Base-by-base conservation (phyloP, 2,113 vertebrate species). In the Spheniscus mendiculus region DNA sequence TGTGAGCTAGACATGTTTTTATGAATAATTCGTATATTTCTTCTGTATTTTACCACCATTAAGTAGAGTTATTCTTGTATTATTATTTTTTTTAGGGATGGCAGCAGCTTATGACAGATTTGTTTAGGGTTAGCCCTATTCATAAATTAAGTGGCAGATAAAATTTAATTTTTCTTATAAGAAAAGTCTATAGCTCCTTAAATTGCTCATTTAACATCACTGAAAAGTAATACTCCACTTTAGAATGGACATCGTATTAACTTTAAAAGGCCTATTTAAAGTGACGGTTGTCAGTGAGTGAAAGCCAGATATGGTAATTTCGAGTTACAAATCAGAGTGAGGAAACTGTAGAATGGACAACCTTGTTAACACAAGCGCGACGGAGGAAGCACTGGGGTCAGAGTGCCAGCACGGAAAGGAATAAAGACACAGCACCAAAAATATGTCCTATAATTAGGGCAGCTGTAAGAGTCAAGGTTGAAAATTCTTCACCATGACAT, bases 241-340 rank as follows among this genome's bases (percentile, higher is more conserved):
- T 96, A 81, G 96, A 98, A 98, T 96, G 96, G 96, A 96, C 97
- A 95, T 89, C 23, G 61, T 97, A 97, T 98, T 98, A 97, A 98
- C 97, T 97, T 97, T 97, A 98, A 98, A 97, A 97, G 97, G 97
- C 92, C 97, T 98, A 98, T 97, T 98, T 98, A 96, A 98, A 98
- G 97, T 98, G 97, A 98, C 71, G 97, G 97, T 98, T 97, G 97
- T 98, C 97, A 97, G 97, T 95, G 96, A 97, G 97, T 96, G 97
- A 97, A 95, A 97, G 97, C 97, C 95, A 97, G 95, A 96, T 97
- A 97, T 98, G 97, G 97, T 98, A 98, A 98, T 98, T 97, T 94
- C 17, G 4, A 97, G 97, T 97, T 97, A 98, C 97, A 98, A 98
- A 98, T 98, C 97, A 98, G 97, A 81, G 97, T 71, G 93, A 97